Base-by-base conservation (phyloP, 2,888 invertebrate species). In the Temnothorax ravouxi region DNA sequence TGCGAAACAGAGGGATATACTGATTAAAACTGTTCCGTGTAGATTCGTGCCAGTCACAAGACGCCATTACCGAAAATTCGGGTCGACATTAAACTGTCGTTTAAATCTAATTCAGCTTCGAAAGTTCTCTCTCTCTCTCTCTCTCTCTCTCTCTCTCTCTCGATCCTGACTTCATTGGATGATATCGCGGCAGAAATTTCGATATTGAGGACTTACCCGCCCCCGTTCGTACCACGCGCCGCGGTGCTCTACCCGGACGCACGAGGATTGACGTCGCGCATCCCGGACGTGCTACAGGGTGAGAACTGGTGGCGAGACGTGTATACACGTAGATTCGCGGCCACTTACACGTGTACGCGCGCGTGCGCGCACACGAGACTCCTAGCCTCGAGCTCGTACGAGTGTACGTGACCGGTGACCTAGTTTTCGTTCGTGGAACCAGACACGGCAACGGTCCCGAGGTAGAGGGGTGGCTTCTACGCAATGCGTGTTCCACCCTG, bases 401-500 rank as follows among this genome's bases (percentile, higher is more conserved):
- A 72, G 85, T 71, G 79, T 88, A 86, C 82, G 82, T 89, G 86
- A 83, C 84, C 84, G 89, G 86, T 92, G 93, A 93, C 93, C 93
- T 72, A 93, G 89, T 92, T 93, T 86, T 90, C 86, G 87, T 90
- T 83, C 86, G 87, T 88, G 89, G 90, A 91, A 88, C 87, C 89
- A 92, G 91, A 91, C 91, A 84, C 88, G 91, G 87, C 88, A 91
- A 90, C 85, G 86, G 66, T 59, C 79, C 72, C 72, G 80, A 77
- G 66, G 88, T 87, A 88, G 87, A 88, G 87, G 91, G 88, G 89
- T 87, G 86, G 83, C 86, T 91, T 91, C 90, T 91, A 92, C 91
- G 93, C 92, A 93, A 84, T 92, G 93, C 92, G 93, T 93, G 90
- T 87, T 87, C 85, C 85, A 88, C 82, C 82, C 88, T 79, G 25